These are phyloP conservation scores for Adelognathus sp. DNA, from an alignment of 2,888 invertebrate genomes.

Conservation along the genomic window DNA sequence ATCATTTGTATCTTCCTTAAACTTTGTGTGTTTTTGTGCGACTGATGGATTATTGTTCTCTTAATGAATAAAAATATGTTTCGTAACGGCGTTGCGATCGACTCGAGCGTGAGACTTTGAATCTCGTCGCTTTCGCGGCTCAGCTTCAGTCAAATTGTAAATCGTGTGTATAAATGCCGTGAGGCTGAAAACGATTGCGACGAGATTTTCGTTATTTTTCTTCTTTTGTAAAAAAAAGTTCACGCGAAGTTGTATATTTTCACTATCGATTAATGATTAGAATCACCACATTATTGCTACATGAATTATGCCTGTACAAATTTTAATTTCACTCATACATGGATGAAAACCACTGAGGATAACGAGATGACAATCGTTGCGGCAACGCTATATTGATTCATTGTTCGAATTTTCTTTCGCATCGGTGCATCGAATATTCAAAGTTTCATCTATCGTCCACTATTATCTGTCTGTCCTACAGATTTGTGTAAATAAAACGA, in stretches of 20 bases:
- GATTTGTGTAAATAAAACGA: conserved; percentile 76
- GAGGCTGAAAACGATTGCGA: conserved; percentile 23
- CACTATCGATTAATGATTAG: conserved; percentile 34
- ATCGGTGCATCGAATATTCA: conserved; percentile 53
- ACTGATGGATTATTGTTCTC: conserved; percentile 68
- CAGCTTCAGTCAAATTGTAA: neutral
- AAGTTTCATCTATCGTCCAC: conserved; percentile 50
- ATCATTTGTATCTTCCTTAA: neutral
- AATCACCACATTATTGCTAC: conserved; percentile 67
- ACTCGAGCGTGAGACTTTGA: conserved; percentile 26
- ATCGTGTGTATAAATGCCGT: conserved; percentile 25
- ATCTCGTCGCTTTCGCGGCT: conserved; percentile 12
- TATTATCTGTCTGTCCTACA: conserved; percentile 56
- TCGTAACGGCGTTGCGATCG: conserved; percentile 18
- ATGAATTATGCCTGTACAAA: conserved; percentile 58
- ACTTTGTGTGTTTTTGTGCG: conserved; percentile 67
- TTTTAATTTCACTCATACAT: conserved; percentile 67
- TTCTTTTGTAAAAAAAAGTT: no score
- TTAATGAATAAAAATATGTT: conserved; percentile 65
- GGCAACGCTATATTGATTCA: conserved; percentile 61
- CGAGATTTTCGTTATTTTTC: conserved; percentile 20
- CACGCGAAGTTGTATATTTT: conserved; percentile 9
- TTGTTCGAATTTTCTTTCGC: conserved; percentile 34
- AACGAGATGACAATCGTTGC: conserved; percentile 78
- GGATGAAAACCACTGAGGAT: conserved; percentile 73